Evolutionary conservation across 2,797 vertebrate genomes (phyloP), one percentile per base, ranked within the genome.

Genomic region (Rallus crepitans): DNA sequence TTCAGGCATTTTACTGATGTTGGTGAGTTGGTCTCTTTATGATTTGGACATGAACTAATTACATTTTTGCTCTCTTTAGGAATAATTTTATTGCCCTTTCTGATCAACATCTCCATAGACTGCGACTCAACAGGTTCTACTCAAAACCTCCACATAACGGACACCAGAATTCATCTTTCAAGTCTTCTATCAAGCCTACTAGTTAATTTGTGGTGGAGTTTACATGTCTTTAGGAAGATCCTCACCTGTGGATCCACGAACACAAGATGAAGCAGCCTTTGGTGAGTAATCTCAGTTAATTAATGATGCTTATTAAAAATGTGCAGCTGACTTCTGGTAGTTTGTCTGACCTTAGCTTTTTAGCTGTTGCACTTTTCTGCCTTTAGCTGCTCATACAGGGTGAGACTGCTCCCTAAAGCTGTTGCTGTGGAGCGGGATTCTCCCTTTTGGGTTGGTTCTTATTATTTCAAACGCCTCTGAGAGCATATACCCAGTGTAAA

Each of bases 211-310:
- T 1, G 14, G 20, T 6, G 35, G 68, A 30, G 19, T 30, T 13
- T 35, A 11, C 30, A 7, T 3, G 45, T 12, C 35, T 42, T 50
- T 7, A 30, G 59, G 60, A 68, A 63, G 23, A 30, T 0, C 16
- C 9, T 35, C 16, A 1, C 19, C 30, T 59, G 0, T n/a, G 1
- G 3, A 24, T 14, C n/a, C 27, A 11, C 20, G 37, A 14, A 13
- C 13, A 28, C 13, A 13, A 7, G 55, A 24, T 52, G 31, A 15
- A 89, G 77, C 63, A 59, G 47, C 37, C 33, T 52, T 14, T 8
- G 82, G 93, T 96, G 53, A 96, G 94, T 70, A 30, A 3, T 30
- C 47, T 28, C 19, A 37, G 8, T 48, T 40, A 28, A 52, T 25
- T 53, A 47, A 33, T 53, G 28, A n/a, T 10, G 23, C 11, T 15